Conservation (phyloP, 2,797 vertebrate genomes). For the Calcarius lapponicus region DNA sequence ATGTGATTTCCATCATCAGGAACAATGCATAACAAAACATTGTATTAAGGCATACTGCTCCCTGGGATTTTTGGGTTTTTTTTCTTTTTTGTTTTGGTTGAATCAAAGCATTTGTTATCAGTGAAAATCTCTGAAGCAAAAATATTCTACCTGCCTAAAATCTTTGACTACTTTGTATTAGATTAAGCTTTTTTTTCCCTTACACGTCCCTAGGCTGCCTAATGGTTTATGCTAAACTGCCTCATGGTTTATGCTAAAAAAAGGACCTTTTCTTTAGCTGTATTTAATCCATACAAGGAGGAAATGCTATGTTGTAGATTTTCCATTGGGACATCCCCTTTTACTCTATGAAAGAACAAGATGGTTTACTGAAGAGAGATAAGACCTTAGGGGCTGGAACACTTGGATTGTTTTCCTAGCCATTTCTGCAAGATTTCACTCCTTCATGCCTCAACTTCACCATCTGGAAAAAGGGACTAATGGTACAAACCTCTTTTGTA, state of each 20-base stretch:
- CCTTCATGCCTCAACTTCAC: background rate
- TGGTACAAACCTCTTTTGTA: background rate
- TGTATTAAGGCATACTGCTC: background rate
- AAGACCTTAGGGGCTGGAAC: background rate
- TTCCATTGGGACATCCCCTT: background rate
- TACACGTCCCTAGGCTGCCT: rapidly evolving
- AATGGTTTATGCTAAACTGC: background rate
- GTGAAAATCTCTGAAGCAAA: background rate
- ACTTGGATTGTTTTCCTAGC: background rate
- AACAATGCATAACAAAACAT: background rate
- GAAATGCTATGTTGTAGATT: background rate
- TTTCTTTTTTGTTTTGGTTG: background rate
- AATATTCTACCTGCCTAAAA: background rate
- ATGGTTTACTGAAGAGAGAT: background rate
- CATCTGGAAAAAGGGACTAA: slow-evolving; percentile 15
- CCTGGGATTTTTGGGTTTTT: rapidly evolving
- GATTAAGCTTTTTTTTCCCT: background rate
- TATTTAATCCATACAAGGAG: background rate
- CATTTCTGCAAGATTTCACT: background rate
- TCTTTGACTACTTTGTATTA: background rate
- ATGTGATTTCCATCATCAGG: background rate
- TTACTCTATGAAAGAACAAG: background rate
- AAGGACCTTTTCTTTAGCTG: background rate
- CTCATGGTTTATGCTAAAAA: background rate
- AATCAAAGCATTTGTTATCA: background rate